Percentiles rank a stretch among this genome's conserved stretches.
phyloP scores from a whole-genome alignment of 2,113 vertebrate genomes.

The Aegithalos caudatus region DNA sequence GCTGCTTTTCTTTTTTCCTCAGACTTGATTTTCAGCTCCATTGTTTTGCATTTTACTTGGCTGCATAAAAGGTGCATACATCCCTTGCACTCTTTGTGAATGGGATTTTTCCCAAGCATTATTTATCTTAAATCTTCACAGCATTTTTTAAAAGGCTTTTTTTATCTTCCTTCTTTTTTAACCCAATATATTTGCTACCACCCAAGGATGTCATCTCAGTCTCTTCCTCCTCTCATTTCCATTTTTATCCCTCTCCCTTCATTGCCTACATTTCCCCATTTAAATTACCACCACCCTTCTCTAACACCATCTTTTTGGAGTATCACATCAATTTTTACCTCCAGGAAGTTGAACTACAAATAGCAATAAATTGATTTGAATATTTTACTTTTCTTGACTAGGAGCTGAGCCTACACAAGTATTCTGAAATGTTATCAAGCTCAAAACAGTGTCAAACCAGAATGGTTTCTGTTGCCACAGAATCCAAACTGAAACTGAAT shows the following conservation, averaged over 20 bases:
- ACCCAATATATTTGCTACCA: not conserved
- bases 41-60: conserved; percentile 38
- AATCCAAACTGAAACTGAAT: not conserved
- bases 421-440: not conserved
- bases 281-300: not conserved
- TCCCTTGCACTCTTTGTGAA: not conserved
- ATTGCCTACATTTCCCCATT: not conserved
- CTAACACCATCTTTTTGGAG: not conserved
- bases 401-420: not conserved
- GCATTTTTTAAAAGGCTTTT: not conserved
- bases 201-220: not conserved
- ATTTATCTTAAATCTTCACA: not conserved
- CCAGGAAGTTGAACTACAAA: not conserved
- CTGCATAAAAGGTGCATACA: not conserved
- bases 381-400: conserved; percentile 16
- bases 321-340: not conserved
- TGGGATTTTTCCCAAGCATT: not conserved
- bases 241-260: not conserved
- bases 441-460: not conserved
- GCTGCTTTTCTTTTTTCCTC: conserved; percentile 10
- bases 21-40: conserved; percentile 24
- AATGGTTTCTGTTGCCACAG: not conserved
- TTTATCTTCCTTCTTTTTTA: conserved; percentile 1
- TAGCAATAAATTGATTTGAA: not conserved
- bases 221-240: not conserved